Evolutionary conservation across 2,888 invertebrate genomes (phyloP).

Genomic region (Nipponacmea schrenckii): DNA sequence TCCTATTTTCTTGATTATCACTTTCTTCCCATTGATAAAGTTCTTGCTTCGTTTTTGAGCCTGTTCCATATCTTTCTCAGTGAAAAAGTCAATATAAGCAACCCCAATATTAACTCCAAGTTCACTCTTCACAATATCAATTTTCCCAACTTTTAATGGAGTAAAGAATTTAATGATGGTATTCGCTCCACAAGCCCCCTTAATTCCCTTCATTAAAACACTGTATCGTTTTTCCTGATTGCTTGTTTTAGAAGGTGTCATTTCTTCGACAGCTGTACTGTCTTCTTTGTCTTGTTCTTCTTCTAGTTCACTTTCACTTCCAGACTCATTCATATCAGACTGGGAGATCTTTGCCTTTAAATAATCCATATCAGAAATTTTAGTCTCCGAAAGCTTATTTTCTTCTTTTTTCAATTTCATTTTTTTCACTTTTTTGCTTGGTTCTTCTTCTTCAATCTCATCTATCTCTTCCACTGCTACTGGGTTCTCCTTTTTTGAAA

Average conservation of each 20-base stretch:
- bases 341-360: conserved; percentile 49
- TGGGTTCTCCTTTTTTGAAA: background rate
- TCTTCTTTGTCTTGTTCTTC: conserved; percentile 31
- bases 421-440: conserved; percentile 42
- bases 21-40: conserved; percentile 74
- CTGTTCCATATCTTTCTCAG: conserved; percentile 81
- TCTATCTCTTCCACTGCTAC: conserved; percentile 5
- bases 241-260: conserved; percentile 22
- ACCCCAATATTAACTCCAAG: conserved; percentile 71
- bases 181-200: conserved; percentile 78
- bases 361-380: conserved; percentile 39
- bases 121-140: conserved; percentile 6
- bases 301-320: conserved; percentile 51
- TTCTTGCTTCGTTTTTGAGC: conserved; percentile 86
- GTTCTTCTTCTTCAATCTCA: conserved; percentile 23
- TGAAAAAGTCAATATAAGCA: conserved; percentile 90
- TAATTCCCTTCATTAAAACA: conserved; percentile 80
- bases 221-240: conserved; percentile 58
- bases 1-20: conserved; percentile 53
- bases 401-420: conserved; percentile 30
- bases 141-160: background rate
- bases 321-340: conserved; percentile 33
- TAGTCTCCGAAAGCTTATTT: background rate
- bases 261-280: conserved; percentile 19
- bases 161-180: conserved; percentile 10